Evolutionary conservation across 2,113 vertebrate genomes (phyloP).

Genomic region (Cacatua alba): DNA sequence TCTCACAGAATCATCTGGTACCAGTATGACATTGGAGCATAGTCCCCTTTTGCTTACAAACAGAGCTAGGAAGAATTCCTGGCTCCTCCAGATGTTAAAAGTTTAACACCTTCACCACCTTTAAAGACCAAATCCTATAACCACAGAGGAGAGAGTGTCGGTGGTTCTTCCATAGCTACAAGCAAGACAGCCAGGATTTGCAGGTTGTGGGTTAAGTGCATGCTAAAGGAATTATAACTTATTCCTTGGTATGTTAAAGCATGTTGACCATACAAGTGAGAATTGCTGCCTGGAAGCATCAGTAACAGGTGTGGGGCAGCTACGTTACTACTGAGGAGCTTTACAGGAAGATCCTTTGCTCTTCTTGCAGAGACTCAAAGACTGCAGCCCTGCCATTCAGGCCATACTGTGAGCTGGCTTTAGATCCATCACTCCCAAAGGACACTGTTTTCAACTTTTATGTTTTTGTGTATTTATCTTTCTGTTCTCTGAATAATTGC

Average conservation of each 20-base stretch:
- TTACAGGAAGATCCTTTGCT: neutral
- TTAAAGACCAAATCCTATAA: neutral
- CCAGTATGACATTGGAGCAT: fast-evolving
- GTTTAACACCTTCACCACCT: neutral
- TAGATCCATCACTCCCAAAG: neutral
- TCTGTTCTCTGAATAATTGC: neutral
- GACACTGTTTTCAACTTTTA: neutral
- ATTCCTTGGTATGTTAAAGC: neutral
- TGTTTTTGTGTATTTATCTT: neutral
- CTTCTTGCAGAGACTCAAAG: neutral
- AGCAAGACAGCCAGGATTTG: neutral
- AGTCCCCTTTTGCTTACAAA: neutral
- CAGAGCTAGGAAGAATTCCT: neutral
- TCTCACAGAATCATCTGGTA: neutral
- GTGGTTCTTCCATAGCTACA: neutral
- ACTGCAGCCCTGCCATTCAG: neutral
- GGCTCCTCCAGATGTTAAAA: neutral
- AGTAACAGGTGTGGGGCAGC: neutral
- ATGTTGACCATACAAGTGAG: neutral
- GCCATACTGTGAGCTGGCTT: neutral
- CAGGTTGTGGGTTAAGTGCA: neutral
- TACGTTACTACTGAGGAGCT: neutral
- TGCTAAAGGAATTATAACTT: neutral
- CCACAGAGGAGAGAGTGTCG: neutral
- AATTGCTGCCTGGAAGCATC: neutral